Conservation (phyloP, 2,888 invertebrate species). For the Polymixis lichenea region DNA sequence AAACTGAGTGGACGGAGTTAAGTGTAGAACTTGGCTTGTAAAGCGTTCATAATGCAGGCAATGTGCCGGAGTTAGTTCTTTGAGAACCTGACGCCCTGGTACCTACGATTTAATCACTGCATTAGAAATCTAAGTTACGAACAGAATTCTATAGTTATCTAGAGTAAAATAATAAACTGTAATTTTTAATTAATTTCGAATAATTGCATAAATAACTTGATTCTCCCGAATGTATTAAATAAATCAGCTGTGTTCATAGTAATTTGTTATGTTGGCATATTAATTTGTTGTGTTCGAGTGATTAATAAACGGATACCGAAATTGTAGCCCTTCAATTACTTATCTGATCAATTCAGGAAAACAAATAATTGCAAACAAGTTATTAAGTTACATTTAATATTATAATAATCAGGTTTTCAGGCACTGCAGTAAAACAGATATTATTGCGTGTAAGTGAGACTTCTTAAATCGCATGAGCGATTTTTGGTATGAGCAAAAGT, state of each 20-base stretch:
- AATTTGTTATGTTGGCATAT: constrained; percentile 16
- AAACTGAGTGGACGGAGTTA: constrained; percentile 78
- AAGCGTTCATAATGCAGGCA: constrained; percentile 79
- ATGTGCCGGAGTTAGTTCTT: constrained; percentile 75
- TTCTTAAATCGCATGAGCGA: too few relatives aligned
- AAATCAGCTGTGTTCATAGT: constrained; percentile 2
- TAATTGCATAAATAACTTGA: neutral
- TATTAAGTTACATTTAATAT: neutral
- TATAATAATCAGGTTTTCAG: neutral
- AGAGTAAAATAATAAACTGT: neutral
- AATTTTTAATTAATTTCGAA: neutral
- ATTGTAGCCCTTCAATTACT: constrained; percentile 2
- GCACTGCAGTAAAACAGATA: neutral
- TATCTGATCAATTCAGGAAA: neutral
- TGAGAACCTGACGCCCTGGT: constrained; percentile 74
- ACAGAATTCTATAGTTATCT: constrained; percentile 14
- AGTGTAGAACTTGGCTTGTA: constrained; percentile 81
- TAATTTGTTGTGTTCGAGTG: constrained; percentile 16
- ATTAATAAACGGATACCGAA: constrained; percentile 24
- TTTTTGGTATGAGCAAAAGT: too few relatives aligned
- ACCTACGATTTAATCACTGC: constrained; percentile 67
- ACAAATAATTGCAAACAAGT: neutral
- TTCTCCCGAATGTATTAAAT: constrained; percentile 9
- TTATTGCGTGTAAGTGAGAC: neutral
- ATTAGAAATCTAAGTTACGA: constrained; percentile 36